These are phyloP conservation scores for Vicugna pacos DNA, from an alignment of 2,113 vertebrate genomes.

Conservation along the genomic window DNA sequence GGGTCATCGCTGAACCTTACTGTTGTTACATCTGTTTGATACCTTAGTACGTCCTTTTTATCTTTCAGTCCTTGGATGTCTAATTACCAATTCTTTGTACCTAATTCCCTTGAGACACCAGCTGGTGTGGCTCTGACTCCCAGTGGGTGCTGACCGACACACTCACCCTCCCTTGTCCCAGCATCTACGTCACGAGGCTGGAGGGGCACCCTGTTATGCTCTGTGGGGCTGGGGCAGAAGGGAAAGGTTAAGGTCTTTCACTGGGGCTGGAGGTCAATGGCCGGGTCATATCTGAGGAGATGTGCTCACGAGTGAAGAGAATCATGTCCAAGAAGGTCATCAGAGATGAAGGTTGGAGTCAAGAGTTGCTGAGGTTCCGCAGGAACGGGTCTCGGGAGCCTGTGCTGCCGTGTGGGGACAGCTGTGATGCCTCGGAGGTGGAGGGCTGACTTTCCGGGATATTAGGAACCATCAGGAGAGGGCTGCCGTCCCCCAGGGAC, in stretches of 20 bases:
- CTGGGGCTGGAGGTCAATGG: neutral
- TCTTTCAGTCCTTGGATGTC: neutral
- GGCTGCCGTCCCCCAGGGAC: fast-evolving
- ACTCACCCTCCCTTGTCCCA: fast-evolving
- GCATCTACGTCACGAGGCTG: too few relatives aligned
- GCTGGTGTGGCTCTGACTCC: neutral
- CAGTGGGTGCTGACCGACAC: fast-evolving
- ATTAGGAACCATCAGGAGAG: neutral
- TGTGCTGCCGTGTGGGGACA: fast-evolving
- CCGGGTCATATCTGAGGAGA: neutral
- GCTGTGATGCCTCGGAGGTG: fast-evolving
- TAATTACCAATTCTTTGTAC: neutral
- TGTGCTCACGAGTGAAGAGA: neutral
- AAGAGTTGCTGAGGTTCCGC: fast-evolving
- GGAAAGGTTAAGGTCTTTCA: neutral
- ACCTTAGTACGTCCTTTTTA: neutral
- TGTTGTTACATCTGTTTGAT: neutral
- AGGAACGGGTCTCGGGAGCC: neutral
- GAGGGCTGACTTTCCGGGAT: neutral
- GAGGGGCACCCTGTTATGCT: neutral
- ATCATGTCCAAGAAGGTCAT: too few relatives aligned
- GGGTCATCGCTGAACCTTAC: too few relatives aligned
- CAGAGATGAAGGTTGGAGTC: neutral
- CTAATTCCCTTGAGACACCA: neutral
- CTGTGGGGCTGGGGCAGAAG: neutral